Evolutionary conservation across 1,140 invertebrate species (phyloP).

Genomic region (Trichonephila clavata): DNA sequence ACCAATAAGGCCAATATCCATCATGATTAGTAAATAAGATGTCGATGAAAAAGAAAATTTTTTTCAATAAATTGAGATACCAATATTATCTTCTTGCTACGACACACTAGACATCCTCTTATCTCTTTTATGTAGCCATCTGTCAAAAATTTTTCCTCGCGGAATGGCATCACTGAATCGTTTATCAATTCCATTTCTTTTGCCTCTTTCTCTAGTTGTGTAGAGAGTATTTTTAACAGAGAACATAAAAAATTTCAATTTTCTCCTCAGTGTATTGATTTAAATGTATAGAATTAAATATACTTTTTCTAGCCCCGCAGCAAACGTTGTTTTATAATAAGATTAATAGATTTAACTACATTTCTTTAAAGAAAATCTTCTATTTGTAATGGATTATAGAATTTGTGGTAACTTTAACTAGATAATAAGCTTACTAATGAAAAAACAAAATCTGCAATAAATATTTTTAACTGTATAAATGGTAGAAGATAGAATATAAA

Average conservation of each 20-base stretch:
- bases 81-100: neutral
- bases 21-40: conserved; percentile 29
- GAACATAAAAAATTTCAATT: neutral
- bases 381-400: no score
- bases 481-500: no score
- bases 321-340: no score
- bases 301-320: no score
- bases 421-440: no score
- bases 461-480: no score
- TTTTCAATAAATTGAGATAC: neutral
- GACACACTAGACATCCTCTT: neutral
- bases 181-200: neutral
- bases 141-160: neutral
- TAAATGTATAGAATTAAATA: neutral
- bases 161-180: neutral
- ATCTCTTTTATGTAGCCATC: conserved; percentile 1
- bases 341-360: no score
- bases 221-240: neutral
- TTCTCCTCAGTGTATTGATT: neutral
- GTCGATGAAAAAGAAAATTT: neutral
- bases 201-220: neutral
- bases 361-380: no score
- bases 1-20: neutral
- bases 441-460: no score
- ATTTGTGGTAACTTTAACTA: no score